These are phyloP conservation scores for Ciconia boyciana DNA, from an alignment of 2,113 vertebrate genomes.

Conservation along the genomic window DNA sequence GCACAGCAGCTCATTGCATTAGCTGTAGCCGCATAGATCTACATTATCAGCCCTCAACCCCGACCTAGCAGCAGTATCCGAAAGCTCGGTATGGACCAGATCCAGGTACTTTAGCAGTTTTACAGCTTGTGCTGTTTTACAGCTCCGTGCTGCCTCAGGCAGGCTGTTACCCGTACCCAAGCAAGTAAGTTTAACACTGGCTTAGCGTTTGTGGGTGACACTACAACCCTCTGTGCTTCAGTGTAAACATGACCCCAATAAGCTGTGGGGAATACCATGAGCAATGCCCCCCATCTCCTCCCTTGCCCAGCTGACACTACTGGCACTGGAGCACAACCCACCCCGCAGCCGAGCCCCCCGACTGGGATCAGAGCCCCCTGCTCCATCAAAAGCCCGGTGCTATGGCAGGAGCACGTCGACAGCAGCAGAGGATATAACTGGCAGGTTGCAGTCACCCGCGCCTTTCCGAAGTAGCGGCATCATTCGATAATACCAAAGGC, in stretches of 20 bases:
- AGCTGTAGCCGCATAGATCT: not conserved
- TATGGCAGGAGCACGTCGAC: not conserved
- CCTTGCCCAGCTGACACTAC: not conserved
- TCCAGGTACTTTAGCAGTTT: constrained; percentile 18
- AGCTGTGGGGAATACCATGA: not conserved
- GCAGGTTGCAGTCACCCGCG: not conserved
- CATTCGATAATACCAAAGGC: not conserved
- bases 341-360: rapidly evolving
- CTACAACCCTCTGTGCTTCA: not conserved
- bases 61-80: not conserved
- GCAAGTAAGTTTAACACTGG: not conserved
- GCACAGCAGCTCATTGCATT: not conserved
- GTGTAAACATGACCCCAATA: not conserved
- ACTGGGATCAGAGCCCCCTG: not conserved
- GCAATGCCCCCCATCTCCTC: not conserved
- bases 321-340: rapidly evolving
- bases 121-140: constrained; percentile 6
- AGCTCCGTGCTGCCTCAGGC: not conserved
- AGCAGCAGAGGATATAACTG: not conserved
- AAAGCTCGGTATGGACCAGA: not conserved
- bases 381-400: not conserved
- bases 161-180: not conserved
- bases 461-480: not conserved
- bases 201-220: not conserved
- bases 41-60: not conserved